Evolutionary conservation across 2,888 invertebrate genomes (phyloP), one percentile per base, ranked within the genome.

Genomic region (Melinopterus prodromus): DNA sequence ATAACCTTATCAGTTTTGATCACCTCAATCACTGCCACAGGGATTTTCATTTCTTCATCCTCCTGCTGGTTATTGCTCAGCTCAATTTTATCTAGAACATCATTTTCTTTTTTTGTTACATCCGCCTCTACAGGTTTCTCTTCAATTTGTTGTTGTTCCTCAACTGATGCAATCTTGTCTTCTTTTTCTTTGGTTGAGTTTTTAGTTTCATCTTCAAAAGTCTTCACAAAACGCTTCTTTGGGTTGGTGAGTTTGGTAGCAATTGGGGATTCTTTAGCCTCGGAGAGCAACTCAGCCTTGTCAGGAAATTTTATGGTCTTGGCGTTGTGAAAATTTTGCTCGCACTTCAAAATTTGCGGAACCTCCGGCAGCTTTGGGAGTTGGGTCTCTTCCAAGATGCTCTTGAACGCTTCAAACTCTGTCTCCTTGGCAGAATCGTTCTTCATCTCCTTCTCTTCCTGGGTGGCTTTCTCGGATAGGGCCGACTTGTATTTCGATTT

Each of bases 341-440:
- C 87, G 77, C 84, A 85, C 82, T 89, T 89, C 6, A 70, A 70
- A 16, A 82, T 36, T 76, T 91, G 90, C 7, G 92, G 92, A 6
- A 91, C 88, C 15, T 91, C 89, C 0, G 92, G 92, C 80, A 93
- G 84, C 80, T 91, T 91, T 0, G 93, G 92, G 14, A 93, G 90
- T 15, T 89, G 88, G 0, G 93, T 93, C 85, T 92, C 91, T 83
- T 92, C 92, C 78, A 94, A 90, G 76, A 94, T 86, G 84, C 91
- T 92, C 70, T 93, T 92, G 72, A 94, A 93, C 82, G 93, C 91
- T 6, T 91, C 90, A 77, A 92, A 87, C 77, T 92, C 86, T 6
- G 86, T 84, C 77, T 86, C 84, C 53, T 53, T 53, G 12, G 53
- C 53, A 1, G 9, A 7, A 15, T 71, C 77, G 26, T 38, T 16